Percentiles rank a stretch among this genome's conserved stretches.
phyloP scores from a whole-genome alignment of 2,113 vertebrate species.

The Nerophis lumbriciformis region DNA sequence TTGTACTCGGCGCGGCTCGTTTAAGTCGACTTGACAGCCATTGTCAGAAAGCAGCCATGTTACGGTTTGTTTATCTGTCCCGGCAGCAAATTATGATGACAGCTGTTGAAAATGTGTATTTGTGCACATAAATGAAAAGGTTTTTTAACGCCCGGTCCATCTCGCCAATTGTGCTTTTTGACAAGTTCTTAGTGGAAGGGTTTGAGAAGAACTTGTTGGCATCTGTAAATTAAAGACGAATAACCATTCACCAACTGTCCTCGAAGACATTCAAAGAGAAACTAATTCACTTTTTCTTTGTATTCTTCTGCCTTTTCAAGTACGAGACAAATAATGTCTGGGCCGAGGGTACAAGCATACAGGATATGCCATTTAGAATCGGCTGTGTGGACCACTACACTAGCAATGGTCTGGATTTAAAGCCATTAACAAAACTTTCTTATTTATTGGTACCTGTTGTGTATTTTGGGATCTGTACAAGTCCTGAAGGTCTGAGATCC shows the following conservation, averaged over 20 bases:
- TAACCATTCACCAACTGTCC: slow-evolving; percentile 3
- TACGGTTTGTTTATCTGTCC: slow-evolving; percentile 11
- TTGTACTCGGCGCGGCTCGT: slow-evolving; percentile 25
- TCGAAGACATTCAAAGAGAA: neutral
- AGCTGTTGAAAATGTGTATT: slow-evolving; percentile 40
- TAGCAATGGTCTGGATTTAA: too few relatives aligned
- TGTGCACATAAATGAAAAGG: slow-evolving; percentile 36
- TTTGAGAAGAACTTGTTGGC: slow-evolving; percentile 20
- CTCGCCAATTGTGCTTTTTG: slow-evolving; percentile 27
- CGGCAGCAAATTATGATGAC: slow-evolving; percentile 28
- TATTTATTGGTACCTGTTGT: too few relatives aligned
- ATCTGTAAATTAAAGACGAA: slow-evolving; percentile 20
- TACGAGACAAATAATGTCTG: too few relatives aligned
- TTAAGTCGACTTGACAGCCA: slow-evolving; percentile 39
- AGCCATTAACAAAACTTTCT: too few relatives aligned
- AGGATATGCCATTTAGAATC: too few relatives aligned
- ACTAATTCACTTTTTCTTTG: neutral
- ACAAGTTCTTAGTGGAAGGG: slow-evolving; percentile 40
- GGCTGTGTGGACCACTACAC: too few relatives aligned
- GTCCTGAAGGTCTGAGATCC: too few relatives aligned
- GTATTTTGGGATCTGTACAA: too few relatives aligned
- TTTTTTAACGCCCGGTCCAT: slow-evolving; percentile 19
- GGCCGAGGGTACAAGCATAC: too few relatives aligned
- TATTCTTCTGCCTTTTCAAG: neutral
- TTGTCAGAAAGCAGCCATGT: slow-evolving; percentile 32